Evolutionary conservation across 2,113 vertebrate species (phyloP).

Genomic region (Mirounga angustirostris): DNA sequence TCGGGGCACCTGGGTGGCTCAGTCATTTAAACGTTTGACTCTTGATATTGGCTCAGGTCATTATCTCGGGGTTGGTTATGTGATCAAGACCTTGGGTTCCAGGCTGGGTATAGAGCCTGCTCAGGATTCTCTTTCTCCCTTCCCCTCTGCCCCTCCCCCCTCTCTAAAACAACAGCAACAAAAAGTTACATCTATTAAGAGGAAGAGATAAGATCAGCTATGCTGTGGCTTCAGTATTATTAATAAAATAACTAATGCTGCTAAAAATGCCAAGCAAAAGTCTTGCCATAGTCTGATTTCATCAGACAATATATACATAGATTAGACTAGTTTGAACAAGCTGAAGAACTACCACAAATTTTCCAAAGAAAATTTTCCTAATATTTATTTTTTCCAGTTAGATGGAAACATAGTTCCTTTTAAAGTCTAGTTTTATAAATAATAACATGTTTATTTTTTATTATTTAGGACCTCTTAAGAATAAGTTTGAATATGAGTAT

Average conservation of each 20-base stretch:
- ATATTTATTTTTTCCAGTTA: background rate
- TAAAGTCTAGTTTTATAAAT: background rate
- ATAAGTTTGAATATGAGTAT: background rate
- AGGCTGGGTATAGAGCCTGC: background rate
- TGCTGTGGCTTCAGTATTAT: background rate
- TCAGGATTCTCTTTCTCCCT: background rate
- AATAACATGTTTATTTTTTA: background rate
- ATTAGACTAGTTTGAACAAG: slow-evolving; percentile 40
- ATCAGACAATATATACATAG: background rate
- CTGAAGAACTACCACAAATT: background rate
- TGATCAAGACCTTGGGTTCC: background rate
- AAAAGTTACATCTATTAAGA: background rate
- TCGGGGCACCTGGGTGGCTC: background rate
- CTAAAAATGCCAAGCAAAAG: background rate
- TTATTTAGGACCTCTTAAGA: background rate
- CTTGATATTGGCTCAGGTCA: background rate
- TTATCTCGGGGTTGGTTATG: background rate
- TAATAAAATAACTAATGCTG: background rate
- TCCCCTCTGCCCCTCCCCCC: background rate
- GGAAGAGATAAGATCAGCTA: background rate
- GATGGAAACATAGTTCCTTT: background rate
- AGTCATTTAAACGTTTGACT: background rate
- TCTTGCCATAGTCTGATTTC: background rate
- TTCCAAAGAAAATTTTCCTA: background rate
- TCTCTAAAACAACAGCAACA: too few relatives aligned